These are phyloP conservation scores for Blera fallax DNA, from an alignment of 2,888 invertebrate species.

Conservation along the genomic window DNA sequence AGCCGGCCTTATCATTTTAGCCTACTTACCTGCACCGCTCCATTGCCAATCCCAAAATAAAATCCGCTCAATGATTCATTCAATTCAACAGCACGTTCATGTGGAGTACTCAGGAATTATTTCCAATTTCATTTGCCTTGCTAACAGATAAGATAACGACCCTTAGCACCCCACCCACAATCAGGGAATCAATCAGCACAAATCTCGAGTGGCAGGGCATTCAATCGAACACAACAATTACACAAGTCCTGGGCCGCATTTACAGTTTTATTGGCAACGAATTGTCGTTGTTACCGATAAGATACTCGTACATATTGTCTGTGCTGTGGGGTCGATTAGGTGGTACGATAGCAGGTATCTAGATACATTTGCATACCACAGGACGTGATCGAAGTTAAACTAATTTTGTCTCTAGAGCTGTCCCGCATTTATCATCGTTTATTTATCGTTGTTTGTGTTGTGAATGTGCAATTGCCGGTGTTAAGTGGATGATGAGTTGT, in stretches of 20 bases:
- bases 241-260: slow-evolving; percentile 60
- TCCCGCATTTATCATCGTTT: slow-evolving; percentile 23
- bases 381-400: slow-evolving; percentile 15
- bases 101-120: slow-evolving; percentile 30
- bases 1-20: slow-evolving; percentile 10
- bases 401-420: slow-evolving; percentile 19
- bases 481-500: slow-evolving; percentile 25
- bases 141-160: slow-evolving; percentile 29
- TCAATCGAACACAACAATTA: slow-evolving; percentile 59
- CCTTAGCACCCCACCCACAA: not conserved
- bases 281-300: slow-evolving; percentile 34
- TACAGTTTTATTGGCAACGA: slow-evolving; percentile 61
- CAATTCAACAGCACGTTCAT: slow-evolving; percentile 24
- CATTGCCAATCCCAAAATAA: not conserved
- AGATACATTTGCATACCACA: slow-evolving; percentile 36
- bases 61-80: slow-evolving; percentile 30
- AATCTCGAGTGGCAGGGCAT: slow-evolving; percentile 57
- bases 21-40: not conserved
- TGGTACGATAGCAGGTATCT: slow-evolving; percentile 43
- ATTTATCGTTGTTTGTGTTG: not conserved
- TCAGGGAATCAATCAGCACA: slow-evolving; percentile 38
- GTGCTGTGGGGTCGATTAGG: not conserved
- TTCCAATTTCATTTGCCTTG: slow-evolving; percentile 45
- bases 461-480: slow-evolving; percentile 32
- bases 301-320: not conserved